These are phyloP conservation scores for Spatulosminthurus flaviceps DNA, from an alignment of 2,888 invertebrate genomes.

Conservation along the genomic window DNA sequence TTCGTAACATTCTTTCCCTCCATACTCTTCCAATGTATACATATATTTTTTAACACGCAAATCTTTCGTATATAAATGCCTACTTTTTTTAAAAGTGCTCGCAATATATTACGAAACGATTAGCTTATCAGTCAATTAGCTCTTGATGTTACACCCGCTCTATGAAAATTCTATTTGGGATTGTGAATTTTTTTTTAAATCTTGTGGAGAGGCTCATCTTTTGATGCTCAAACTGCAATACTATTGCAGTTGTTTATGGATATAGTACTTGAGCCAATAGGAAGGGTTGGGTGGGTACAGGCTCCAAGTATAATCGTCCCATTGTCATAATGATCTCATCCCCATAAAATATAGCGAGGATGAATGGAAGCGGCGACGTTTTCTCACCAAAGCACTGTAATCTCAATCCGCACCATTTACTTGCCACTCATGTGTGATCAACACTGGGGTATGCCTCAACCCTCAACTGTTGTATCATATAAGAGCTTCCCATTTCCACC, in stretches of 20 bases:
- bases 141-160: neutral
- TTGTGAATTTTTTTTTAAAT: neutral
- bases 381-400: conserved; percentile 52
- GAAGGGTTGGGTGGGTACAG: neutral
- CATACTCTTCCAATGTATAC: too few species aligned
- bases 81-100: too few species aligned
- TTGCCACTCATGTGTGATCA: conserved; percentile 62
- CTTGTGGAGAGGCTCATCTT: neutral
- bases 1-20: too few species aligned
- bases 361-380: conserved; percentile 48
- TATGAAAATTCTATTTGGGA: neutral
- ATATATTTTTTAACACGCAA: too few species aligned
- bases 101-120: too few species aligned
- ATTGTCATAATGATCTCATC: conserved; percentile 53
- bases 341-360: conserved; percentile 47
- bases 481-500: too few species aligned
- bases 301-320: conserved; percentile 45
- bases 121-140: conserved; percentile 4
- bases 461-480: neutral
- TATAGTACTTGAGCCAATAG: neutral
- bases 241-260: neutral
- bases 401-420: conserved; percentile 63
- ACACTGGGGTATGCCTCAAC: neutral
- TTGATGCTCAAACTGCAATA: too few species aligned
- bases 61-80: too few species aligned